Base-by-base conservation (phyloP, 2,113 vertebrate species). In the Ifrita kowaldi region DNA sequence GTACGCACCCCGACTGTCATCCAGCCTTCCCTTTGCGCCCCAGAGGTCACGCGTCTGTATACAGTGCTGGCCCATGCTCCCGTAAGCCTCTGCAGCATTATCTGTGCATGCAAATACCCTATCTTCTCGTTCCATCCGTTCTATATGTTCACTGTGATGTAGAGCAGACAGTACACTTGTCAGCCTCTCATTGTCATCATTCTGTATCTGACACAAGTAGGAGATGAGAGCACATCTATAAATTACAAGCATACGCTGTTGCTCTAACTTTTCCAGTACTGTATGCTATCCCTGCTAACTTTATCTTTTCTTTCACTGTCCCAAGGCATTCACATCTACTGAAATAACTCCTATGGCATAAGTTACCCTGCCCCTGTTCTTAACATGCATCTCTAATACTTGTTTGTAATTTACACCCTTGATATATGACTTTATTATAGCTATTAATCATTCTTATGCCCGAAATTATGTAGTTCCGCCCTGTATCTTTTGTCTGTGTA, bases 381-480 rank as follows among this genome's bases (percentile, higher is more conserved):
- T 89, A 46, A 42, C 9, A 7, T 39, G 4, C 16, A 14, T 42
- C 26, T 26, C 28, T 63, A 32, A 30, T 74, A 24, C 7, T 74
- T 84, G 16, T 63, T 84, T 90, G 24, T 85, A 64, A 37, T 18
- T 92, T 70, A 52, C 13, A 32, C 24, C 10, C 14, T 70, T 18
- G 0, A 19, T 70, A 17, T 11, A 20, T 84, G 19, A 30, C 67
- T 68, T 81, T 22, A 6, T 82, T 78, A 11, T 16, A 60, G 84
- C 35, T 63, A 9, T 55, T 74, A 70, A 41, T 49, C 20, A n/a
- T 41, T 52, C 27, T 49, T 73, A 24, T 85, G 17, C 10, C 33
- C 32, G 41, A 56, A 63, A 50, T 44, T 1, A 14, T 3, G 0
- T 32, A 16, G 30, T 56, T 86, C 16, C 0, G 0, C 14, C 1